Evolutionary conservation across 1,140 invertebrate species (phyloP).

Genomic region (Centruroides vittatus): DNA sequence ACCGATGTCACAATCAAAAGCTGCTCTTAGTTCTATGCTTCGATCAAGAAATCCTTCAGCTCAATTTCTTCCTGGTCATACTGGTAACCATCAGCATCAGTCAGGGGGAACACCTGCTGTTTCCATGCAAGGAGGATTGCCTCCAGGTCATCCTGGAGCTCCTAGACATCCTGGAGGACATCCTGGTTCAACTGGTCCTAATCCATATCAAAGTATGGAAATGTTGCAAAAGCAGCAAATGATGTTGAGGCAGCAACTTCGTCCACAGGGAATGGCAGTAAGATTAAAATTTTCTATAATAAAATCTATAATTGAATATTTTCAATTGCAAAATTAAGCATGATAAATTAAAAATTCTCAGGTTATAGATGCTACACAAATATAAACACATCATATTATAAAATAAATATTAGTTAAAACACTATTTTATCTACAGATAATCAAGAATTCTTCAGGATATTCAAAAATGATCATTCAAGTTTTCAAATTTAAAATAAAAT

Average conservation of each 20-base stretch:
- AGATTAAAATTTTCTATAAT: neutral
- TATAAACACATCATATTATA: too few relatives aligned
- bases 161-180: constrained; percentile 15
- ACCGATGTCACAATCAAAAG: constrained; percentile 59
- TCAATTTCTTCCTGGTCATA: constrained; percentile 13
- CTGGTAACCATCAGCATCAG: constrained; percentile 10
- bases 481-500: too few relatives aligned
- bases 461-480: too few relatives aligned
- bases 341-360: too few relatives aligned
- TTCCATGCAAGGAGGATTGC: constrained; percentile 27
- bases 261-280: constrained; percentile 20
- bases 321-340: too few relatives aligned
- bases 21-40: constrained; percentile 72
- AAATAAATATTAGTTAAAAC: too few relatives aligned
- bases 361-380: too few relatives aligned
- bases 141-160: constrained; percentile 34
- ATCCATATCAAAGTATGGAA: constrained; percentile 8
- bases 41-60: constrained; percentile 41
- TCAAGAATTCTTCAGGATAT: too few relatives aligned
- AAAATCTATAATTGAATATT: too few relatives aligned
- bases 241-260: constrained; percentile 19
- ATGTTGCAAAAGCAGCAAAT: constrained; percentile 22
- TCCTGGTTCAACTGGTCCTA: constrained; percentile 5
- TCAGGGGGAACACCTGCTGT: constrained; percentile 37
- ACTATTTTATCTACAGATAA: too few relatives aligned